These are phyloP conservation scores for Reinhardtius hippoglossoides DNA, from an alignment of 2,113 vertebrate species.

Conservation along the genomic window DNA sequence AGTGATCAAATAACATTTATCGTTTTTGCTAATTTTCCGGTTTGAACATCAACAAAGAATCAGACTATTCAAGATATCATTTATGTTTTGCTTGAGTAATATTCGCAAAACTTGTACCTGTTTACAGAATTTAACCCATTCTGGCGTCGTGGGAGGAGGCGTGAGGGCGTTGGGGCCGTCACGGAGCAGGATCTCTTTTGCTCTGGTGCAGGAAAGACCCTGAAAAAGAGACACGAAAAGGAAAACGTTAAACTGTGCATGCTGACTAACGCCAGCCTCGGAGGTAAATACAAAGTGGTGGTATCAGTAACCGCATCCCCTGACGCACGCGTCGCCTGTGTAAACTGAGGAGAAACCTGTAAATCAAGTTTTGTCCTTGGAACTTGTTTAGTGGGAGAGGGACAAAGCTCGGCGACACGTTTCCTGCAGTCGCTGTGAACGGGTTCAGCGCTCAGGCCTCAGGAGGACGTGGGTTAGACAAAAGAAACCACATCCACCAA, in stretches of 20 bases:
- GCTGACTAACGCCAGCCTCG: neutral
- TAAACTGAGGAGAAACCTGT: constrained; percentile 10
- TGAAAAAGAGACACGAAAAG: constrained; percentile 55
- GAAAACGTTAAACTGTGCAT: neutral
- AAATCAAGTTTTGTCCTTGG: constrained; percentile 10
- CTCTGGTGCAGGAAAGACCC: constrained; percentile 89
- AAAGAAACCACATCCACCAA: constrained; percentile 1
- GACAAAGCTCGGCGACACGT: neutral
- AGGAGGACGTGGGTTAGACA: constrained; percentile 11
- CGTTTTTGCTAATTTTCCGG: neutral
- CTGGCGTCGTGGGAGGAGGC: constrained; percentile 94
- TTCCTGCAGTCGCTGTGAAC: neutral
- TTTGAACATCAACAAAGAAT: neutral
- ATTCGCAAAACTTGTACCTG: constrained; percentile 65
- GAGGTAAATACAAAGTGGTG: neutral
- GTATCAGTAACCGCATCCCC: neutral
- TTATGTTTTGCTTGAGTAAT: neutral
- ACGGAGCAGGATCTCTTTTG: constrained; percentile 91
- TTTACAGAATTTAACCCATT: constrained; percentile 97
- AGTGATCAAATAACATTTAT: neutral
- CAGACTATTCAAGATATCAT: neutral
- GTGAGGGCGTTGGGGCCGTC: constrained; percentile 96
- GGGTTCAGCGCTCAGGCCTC: neutral
- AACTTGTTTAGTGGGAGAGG: neutral
- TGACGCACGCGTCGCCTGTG: neutral